phyloP scores from a whole-genome alignment of 2,888 invertebrate species.

The Chromoteleia sp. region DNA sequence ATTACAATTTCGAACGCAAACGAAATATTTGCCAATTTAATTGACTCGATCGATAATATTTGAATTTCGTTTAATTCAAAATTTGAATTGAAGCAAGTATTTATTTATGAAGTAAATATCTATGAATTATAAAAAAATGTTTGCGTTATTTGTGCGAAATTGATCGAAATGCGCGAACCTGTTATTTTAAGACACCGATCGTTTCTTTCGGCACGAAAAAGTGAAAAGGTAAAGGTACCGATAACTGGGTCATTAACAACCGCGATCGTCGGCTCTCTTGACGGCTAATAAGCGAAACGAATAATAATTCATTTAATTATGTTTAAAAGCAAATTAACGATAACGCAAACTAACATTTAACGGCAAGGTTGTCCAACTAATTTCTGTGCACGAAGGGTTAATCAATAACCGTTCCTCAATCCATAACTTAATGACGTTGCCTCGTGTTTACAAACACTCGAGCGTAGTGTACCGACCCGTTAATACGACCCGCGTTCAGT shows the following conservation, averaged over 20 bases:
- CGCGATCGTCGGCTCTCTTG: conserved; percentile 12
- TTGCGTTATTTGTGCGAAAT: too few species aligned
- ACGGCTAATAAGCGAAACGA: conserved; percentile 30
- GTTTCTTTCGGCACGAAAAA: conserved; percentile 4
- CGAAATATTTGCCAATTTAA: too few species aligned
- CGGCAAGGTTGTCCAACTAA: conserved; percentile 46
- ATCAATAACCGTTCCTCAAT: conserved; percentile 54
- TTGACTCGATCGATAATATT: too few species aligned
- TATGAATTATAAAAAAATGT: too few species aligned
- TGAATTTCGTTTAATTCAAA: too few species aligned
- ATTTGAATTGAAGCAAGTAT: too few species aligned
- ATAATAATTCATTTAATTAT: conserved; percentile 43
- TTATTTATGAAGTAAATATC: too few species aligned
- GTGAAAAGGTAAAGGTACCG: conserved; percentile 27
- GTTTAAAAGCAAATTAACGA: conserved; percentile 46
- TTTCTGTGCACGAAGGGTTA: conserved; percentile 51
- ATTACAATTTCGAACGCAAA: too few species aligned
- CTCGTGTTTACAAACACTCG: conserved; percentile 54
- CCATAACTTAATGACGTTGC: conserved; percentile 52
- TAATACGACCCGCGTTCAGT: conserved; percentile 30
- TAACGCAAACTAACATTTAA: conserved; percentile 46
- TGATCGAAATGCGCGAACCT: too few species aligned
- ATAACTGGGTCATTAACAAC: conserved; percentile 42
- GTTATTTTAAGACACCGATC: too few species aligned
- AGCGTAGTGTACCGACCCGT: conserved; percentile 18